Percentiles rank a stretch among this genome's conserved stretches.
These are phyloP conservation scores for Troides oblongomaculatus DNA, from an alignment of 2,888 invertebrate genomes.

Conservation along the genomic window DNA sequence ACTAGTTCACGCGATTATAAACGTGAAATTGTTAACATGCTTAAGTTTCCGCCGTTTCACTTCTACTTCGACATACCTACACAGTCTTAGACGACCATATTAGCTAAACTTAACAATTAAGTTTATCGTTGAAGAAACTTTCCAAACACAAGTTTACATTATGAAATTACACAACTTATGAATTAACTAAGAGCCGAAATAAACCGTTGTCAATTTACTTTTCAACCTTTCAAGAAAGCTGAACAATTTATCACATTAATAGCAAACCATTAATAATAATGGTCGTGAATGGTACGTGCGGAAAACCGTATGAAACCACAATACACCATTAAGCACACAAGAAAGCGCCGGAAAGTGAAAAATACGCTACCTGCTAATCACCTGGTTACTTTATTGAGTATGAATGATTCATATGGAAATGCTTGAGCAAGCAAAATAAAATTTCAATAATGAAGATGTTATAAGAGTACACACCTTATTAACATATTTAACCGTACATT, in stretches of 20 bases:
- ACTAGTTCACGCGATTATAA: slow-evolving; percentile 13
- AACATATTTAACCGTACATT: not conserved
- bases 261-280: slow-evolving; percentile 11
- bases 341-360: slow-evolving; percentile 24
- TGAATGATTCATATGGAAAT: slow-evolving; percentile 3
- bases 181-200: not conserved
- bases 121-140: not conserved
- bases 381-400: slow-evolving; percentile 7
- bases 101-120: not conserved
- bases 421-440: slow-evolving; percentile 1
- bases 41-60: slow-evolving; percentile 3
- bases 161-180: not conserved
- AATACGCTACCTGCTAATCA: slow-evolving; percentile 9
- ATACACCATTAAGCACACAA: slow-evolving; percentile 18
- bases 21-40: slow-evolving; percentile 9
- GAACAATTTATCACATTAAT: slow-evolving; percentile 3
- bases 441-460: not conserved
- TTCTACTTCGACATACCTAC: not conserved
- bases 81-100: not conserved
- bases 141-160: too few species aligned
- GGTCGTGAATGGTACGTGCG: slow-evolving; percentile 4
- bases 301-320: slow-evolving; percentile 14
- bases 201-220: not conserved
- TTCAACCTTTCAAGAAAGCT: not conserved
- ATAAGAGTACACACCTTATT: not conserved